Conservation (phyloP, 1,140 invertebrate species). For the Halesus radiatus region DNA sequence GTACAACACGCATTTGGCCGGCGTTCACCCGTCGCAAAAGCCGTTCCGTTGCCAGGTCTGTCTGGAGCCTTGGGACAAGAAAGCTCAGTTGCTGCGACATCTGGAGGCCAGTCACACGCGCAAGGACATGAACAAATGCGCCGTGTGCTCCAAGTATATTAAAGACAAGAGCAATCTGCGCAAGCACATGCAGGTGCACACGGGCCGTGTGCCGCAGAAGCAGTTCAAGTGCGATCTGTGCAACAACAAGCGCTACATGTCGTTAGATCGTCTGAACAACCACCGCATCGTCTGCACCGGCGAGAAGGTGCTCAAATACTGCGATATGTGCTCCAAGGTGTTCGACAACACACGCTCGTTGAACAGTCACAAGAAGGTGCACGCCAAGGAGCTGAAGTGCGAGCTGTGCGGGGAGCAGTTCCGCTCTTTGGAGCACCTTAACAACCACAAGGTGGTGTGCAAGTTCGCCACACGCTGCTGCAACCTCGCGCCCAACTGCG, state of each 20-base stretch:
- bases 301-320: constrained; percentile 68
- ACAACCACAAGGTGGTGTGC: constrained; percentile 68
- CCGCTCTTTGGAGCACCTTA: constrained; percentile 68
- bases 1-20: constrained; percentile 69
- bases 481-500: constrained; percentile 66
- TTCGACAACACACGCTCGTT: constrained; percentile 70
- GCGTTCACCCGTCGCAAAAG: constrained; percentile 69
- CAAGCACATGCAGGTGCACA: constrained; percentile 71
- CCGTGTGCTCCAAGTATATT: constrained; percentile 70
- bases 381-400: constrained; percentile 70
- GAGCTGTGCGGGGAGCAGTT: constrained; percentile 69
- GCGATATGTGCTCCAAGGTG: constrained; percentile 71
- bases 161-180: constrained; percentile 71
- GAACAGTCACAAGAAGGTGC: constrained; percentile 71
- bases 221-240: constrained; percentile 71
- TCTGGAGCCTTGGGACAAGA: constrained; percentile 69
- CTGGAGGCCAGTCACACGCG: constrained; percentile 67
- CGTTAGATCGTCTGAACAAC: constrained; percentile 68
- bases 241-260: constrained; percentile 71
- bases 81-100: constrained; percentile 67
- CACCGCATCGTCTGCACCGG: constrained; percentile 70
- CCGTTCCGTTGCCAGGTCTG: constrained; percentile 70
- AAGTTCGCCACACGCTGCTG: constrained; percentile 62
- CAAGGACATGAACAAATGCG: constrained; percentile 71
- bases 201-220: constrained; percentile 69